Evolutionary conservation across 2,888 invertebrate genomes (phyloP), one percentile per base, ranked within the genome.

Genomic region (Monoplex corrugatus): DNA sequence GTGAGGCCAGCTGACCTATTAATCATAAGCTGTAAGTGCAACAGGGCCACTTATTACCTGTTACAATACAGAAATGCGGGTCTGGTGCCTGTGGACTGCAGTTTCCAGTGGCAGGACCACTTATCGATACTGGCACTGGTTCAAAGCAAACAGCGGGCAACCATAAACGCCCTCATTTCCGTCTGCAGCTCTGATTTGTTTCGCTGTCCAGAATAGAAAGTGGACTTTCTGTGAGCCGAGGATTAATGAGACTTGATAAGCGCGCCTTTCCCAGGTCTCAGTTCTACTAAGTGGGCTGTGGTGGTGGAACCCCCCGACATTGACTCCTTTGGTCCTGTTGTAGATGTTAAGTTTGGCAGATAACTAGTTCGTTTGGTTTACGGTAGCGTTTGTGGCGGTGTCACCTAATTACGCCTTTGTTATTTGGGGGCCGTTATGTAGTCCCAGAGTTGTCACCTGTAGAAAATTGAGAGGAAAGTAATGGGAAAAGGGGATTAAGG

Each of bases 101-200:
- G 78, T 40, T 80, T 43, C 78, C 78, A 10, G 10, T 23, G 78
- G 40, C 28, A 32, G 19, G 86, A 57, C 44, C 44, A 86, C 86
- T 86, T 68, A 86, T 78, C 75, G 19, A 78, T 10, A 35, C 72
- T 78, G 78, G 78, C 87, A 87, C 78, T 44, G 19, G 45, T 86
- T 86, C 86, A 86, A 86, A 86, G 86, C 68, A 86, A 86, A 86
- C 82, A 88, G 90, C 90, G 91, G 89, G 90, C 92, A 87, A 93
- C 93, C 92, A 92, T 93, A 95, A 95, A 92, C 98, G 98, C 83
- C 72, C 32, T 44, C 72, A 40, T 87, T 72, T 80, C 50, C 87
- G 19, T 23, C 78, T 28, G 43, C 63, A 23, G 75, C 83, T 50
- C 63, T 89, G 44, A 87, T 87, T 78, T 78, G 75, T 87, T 87